These are phyloP conservation scores for Ophthalmolycus amberensis DNA, from an alignment of 2,113 vertebrate species.

Conservation along the genomic window DNA sequence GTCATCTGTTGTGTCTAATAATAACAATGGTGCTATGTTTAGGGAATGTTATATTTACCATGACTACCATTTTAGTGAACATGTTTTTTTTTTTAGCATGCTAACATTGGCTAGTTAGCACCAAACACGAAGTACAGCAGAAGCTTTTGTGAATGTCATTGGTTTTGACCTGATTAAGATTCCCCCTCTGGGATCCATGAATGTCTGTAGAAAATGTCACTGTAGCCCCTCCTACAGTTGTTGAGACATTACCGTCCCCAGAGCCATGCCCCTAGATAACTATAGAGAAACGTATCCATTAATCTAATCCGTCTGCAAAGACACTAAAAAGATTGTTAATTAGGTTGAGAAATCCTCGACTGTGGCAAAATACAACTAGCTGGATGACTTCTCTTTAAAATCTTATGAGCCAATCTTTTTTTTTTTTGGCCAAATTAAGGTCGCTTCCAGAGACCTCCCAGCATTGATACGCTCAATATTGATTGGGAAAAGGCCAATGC, in stretches of 20 bases:
- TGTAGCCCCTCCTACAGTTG: not conserved
- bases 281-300: not conserved
- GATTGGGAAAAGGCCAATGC: constrained; percentile 66
- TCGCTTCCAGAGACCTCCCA: constrained; percentile 35
- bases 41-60: not conserved
- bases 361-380: constrained; percentile 21
- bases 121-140: not conserved
- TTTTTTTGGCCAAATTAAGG: constrained; percentile 56
- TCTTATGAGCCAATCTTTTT: not conserved
- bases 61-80: not conserved
- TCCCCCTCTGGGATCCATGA: not conserved
- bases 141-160: not conserved
- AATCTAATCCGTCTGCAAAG: constrained; percentile 20
- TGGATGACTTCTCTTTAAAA: constrained; percentile 25
- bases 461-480: constrained; percentile 59
- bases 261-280: not conserved
- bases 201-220: not conserved
- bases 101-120: not conserved
- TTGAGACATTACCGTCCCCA: not conserved
- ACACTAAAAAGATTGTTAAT: constrained; percentile 16
- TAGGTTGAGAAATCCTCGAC: constrained; percentile 20
- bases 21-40: not conserved
- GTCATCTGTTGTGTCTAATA: not conserved
- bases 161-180: not conserved
- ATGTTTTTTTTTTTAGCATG: not conserved